phyloP scores from a whole-genome alignment of 2,888 invertebrate genomes.

The Euplagia quadripunctaria region DNA sequence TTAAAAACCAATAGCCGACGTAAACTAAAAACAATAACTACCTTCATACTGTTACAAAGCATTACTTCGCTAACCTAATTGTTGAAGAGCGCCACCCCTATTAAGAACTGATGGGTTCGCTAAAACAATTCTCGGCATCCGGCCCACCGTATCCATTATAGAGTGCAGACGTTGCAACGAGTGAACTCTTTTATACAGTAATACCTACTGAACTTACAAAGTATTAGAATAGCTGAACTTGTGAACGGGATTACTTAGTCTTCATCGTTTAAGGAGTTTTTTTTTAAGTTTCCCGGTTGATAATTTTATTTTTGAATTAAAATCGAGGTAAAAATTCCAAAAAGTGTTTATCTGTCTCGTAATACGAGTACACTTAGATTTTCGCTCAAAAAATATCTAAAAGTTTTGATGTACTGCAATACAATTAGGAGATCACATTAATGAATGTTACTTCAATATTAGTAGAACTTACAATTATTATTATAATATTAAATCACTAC shows the following conservation, averaged over 20 bases:
- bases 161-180: conserved; percentile 39
- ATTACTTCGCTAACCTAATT: conserved; percentile 48
- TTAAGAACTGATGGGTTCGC: conserved; percentile 47
- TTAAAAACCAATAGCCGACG: neutral
- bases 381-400: no score
- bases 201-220: conserved; percentile 12
- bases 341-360: no score
- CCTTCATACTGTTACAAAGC: neutral
- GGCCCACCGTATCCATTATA: conserved; percentile 53
- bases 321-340: no score
- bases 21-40: neutral
- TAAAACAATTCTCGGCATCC: conserved; percentile 65
- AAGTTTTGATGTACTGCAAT: neutral
- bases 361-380: no score
- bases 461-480: no score
- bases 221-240: neutral
- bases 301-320: no score
- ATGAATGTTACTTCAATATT: neutral
- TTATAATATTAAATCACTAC: no score
- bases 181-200: conserved; percentile 23
- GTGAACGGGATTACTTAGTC: neutral
- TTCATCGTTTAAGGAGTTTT: neutral
- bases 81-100: conserved; percentile 34
- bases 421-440: neutral
- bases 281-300: no score